Evolutionary conservation across 2,888 invertebrate genomes (phyloP).

Genomic region (Andrena bucephala): DNA sequence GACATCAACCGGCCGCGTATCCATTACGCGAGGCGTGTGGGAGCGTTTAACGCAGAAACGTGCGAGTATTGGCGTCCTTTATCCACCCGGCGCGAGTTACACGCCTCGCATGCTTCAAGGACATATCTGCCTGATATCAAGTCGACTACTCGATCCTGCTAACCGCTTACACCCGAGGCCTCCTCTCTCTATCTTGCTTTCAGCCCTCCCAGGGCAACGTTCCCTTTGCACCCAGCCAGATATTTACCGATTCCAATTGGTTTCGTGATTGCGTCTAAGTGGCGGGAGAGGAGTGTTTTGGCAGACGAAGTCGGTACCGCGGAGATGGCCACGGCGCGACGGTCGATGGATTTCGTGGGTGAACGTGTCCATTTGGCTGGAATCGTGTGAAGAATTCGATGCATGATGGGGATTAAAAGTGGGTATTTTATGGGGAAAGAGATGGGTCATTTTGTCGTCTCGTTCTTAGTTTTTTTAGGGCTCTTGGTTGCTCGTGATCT

Average conservation of each 20-base stretch:
- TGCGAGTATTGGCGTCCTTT: constrained; percentile 62
- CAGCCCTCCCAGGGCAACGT: constrained; percentile 33
- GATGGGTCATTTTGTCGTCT: too few relatives aligned
- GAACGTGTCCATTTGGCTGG: neutral
- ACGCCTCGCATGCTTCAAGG: constrained; percentile 83
- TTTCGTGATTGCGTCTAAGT: constrained; percentile 82
- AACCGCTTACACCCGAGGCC: constrained; percentile 72
- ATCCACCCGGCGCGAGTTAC: constrained; percentile 65
- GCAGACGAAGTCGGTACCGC: constrained; percentile 35
- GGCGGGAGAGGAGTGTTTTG: constrained; percentile 54
- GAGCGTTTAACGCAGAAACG: constrained; percentile 61
- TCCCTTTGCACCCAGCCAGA: constrained; percentile 68
- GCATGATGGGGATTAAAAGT: too few relatives aligned
- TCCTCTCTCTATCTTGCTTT: constrained; percentile 38
- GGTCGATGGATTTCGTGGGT: neutral
- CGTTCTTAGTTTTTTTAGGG: too few relatives aligned
- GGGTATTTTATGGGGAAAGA: too few relatives aligned
- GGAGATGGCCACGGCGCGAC: neutral
- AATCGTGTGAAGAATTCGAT: neutral
- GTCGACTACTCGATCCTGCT: constrained; percentile 73
- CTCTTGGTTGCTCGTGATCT: too few relatives aligned
- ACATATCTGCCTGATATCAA: constrained; percentile 82
- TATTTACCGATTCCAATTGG: constrained; percentile 84
- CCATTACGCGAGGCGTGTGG: constrained; percentile 69
- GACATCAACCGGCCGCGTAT: constrained; percentile 61